Evolutionary conservation across 2,888 invertebrate genomes (phyloP).

Genomic region (Quadroppia sp.): DNA sequence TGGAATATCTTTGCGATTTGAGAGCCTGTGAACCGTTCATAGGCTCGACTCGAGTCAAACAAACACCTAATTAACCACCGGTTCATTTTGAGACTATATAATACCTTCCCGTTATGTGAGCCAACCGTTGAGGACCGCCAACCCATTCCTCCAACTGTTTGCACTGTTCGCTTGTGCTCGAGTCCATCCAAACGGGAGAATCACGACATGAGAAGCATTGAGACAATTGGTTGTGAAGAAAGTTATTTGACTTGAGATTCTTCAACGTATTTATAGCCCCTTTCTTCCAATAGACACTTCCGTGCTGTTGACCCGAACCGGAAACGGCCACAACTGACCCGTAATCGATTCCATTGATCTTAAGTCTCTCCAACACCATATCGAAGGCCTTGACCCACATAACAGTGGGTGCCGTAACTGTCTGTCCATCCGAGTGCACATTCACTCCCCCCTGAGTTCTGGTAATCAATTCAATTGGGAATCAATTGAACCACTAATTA

Average conservation of each 20-base stretch:
- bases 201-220: conserved; percentile 68
- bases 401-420: conserved; percentile 73
- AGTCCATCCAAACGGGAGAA: conserved; percentile 97
- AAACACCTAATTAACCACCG: no score
- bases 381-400: conserved; percentile 97
- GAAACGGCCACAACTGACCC: conserved; percentile 75
- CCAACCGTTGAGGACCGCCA: conserved; percentile 71
- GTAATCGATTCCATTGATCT: conserved; percentile 71
- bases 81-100: no score
- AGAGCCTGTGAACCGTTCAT: conserved; percentile 85
- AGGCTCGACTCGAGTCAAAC: no score
- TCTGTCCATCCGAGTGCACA: conserved; percentile 56
- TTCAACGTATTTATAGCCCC: conserved; percentile 65
- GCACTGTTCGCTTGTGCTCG: conserved; percentile 72
- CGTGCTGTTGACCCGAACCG: conserved; percentile 94
- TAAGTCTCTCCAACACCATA: conserved; percentile 76
- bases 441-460: conserved; percentile 64
- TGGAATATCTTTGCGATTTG: conserved; percentile 86
- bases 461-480: conserved; percentile 16
- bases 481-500: conserved; percentile 24
- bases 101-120: conserved; percentile 78
- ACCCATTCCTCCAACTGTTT: conserved; percentile 70
- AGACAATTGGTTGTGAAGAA: conserved; percentile 76
- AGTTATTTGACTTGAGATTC: conserved; percentile 66
- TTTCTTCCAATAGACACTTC: conserved; percentile 89